Base-by-base conservation (phyloP, 2,888 invertebrate genomes). In the Erebia ligea region DNA sequence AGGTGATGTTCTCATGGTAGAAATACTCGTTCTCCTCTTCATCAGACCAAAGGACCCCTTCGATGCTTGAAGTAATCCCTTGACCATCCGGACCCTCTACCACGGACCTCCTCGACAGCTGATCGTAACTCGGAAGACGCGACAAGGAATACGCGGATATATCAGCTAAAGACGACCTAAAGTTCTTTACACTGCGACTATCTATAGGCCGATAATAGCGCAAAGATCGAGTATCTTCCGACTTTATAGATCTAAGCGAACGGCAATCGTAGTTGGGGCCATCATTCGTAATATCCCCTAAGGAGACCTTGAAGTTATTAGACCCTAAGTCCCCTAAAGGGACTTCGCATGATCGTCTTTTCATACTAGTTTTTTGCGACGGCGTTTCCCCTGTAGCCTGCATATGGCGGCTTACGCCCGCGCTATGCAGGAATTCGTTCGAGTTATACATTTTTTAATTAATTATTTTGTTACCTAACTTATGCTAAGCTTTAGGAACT, bases 21-120 rank as follows among this genome's bases (percentile, higher is more conserved):
- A 93, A 92, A 75, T 94, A 94, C 78, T 93, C 93, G 72, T 88
- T 93, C 70, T 94, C 94, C 76, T 94, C 94, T 75, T 94, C 94
- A 85, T 94, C 94, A 1, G 93, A 93, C 94, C 94, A 94, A 77
- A 94, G 85, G 25, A 94, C 94, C 0, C 94, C 94, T 77, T 94
- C 94, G 48, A 94, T 94, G 74, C 94, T 94, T 17, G 94, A 94
- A n/a, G 92, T 93, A 67, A 91, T 86, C 4, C 87, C 89, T 59
- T 85, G 87, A 6, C 78, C 83, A 0, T 91, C 91, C 0, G 84
- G 83, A 5, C 88, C 91, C 50, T 92, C 93, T 1, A 91, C 86
- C 40, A 91, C 76, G 9, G 94, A 94, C 77, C 94, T 83, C 8
- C 94, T 79, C 4, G 93, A 94, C 72, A 93, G 73, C 82, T 92